A percentile compares a stretch with the other conserved stretches of the same genome.
Evolutionary conservation across 2,113 vertebrate genomes (phyloP).

Genomic region (Cavia porcellus): DNA sequence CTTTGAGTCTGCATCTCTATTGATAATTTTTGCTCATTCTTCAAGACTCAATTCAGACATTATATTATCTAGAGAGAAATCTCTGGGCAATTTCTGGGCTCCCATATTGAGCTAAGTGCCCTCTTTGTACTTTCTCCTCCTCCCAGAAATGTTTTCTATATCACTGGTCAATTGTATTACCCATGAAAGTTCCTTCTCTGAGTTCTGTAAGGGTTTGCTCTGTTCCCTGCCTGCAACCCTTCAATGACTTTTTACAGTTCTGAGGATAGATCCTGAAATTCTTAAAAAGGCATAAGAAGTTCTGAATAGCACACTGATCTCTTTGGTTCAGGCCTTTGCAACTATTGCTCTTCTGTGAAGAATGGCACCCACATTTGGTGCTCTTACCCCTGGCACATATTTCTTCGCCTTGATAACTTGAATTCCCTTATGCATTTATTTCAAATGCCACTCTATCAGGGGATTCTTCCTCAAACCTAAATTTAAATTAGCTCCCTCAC

Average conservation of each 20-base stretch:
- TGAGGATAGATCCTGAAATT: neutral
- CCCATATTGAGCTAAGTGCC: neutral
- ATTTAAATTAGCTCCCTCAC: neutral
- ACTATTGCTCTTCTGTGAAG: neutral
- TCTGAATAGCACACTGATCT: neutral
- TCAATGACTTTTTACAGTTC: neutral
- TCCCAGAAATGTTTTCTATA: neutral
- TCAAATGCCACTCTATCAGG: neutral
- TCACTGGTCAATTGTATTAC: neutral
- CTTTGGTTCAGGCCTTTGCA: neutral
- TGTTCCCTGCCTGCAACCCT: neutral
- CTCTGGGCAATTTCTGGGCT: neutral
- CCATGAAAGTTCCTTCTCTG: neutral
- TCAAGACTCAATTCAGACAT: neutral
- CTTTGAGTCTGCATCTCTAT: neutral
- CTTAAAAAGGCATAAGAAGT: neutral
- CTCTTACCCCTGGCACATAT: neutral
- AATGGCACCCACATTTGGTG: neutral
- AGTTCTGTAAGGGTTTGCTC: neutral
- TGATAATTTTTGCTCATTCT: constrained; percentile 33
- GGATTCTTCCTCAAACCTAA: neutral
- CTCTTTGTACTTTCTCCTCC: neutral
- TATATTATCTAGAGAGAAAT: neutral
- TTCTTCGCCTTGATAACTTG: neutral
- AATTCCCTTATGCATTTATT: neutral